Percentiles rank a stretch among this genome's conserved stretches.
Evolutionary conservation across 1,140 invertebrate species (phyloP).

Genomic region (Leptonema lineaticorne): DNA sequence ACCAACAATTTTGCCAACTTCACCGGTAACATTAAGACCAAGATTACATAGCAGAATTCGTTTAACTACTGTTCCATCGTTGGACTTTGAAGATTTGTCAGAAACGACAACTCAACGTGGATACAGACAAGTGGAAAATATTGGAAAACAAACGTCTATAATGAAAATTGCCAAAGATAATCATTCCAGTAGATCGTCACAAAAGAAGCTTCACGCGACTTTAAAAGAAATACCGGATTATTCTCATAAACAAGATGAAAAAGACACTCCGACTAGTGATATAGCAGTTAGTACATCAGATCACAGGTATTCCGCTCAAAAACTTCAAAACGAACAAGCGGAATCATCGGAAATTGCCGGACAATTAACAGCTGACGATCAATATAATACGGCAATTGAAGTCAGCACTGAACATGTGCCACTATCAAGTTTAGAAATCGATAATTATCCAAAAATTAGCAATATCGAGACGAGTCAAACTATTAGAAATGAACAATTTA

Average conservation of each 20-base stretch:
- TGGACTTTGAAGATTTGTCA: conserved; percentile 46
- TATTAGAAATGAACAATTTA: conserved; percentile 31
- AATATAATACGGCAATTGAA: background rate
- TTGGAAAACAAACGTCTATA: conserved; percentile 51
- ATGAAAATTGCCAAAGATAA: conserved; percentile 53
- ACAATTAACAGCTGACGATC: conserved; percentile 3
- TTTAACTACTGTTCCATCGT: conserved; percentile 47
- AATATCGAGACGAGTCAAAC: conserved; percentile 31
- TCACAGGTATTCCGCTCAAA: conserved; percentile 36
- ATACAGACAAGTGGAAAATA: conserved; percentile 41
- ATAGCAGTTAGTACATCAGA: conserved; percentile 46
- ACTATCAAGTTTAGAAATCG: conserved; percentile 22
- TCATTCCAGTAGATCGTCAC: conserved; percentile 42
- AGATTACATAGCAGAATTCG: conserved; percentile 48
- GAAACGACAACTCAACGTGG: conserved; percentile 45
- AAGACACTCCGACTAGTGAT: conserved; percentile 56
- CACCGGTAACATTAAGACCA: conserved; percentile 46
- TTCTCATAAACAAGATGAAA: conserved; percentile 56
- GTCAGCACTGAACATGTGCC: conserved; percentile 18
- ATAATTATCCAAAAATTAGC: conserved; percentile 9
- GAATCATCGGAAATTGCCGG: background rate
- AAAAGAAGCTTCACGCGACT: conserved; percentile 44
- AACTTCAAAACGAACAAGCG: conserved; percentile 19
- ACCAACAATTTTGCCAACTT: conserved; percentile 51
- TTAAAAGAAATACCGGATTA: conserved; percentile 50